phyloP scores from a whole-genome alignment of 2,113 vertebrate genomes.

The Dryoscopus gambensis region DNA sequence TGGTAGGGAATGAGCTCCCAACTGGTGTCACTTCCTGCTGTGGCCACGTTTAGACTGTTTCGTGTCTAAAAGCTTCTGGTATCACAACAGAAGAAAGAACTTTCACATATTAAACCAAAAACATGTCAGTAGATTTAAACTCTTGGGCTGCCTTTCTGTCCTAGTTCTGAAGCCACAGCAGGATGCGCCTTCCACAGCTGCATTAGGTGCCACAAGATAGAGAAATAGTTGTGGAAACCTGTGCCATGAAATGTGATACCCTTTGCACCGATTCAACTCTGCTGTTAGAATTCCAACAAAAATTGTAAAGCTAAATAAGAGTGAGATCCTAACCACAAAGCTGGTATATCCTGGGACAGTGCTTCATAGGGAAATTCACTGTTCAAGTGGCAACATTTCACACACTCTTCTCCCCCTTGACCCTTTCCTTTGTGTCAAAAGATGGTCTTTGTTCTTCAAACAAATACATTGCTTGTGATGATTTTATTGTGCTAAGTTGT shows the following conservation, averaged over 20 bases:
- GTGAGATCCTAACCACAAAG: neutral
- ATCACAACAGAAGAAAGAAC: neutral
- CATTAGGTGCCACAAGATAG: neutral
- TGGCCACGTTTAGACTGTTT: neutral
- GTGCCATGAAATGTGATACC: neutral
- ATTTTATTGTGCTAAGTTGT: neutral
- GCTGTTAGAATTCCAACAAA: neutral
- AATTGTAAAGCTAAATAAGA: neutral
- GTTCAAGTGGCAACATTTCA: neutral
- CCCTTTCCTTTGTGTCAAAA: neutral
- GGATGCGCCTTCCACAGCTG: neutral
- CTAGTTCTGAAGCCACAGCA: neutral
- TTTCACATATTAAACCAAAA: neutral
- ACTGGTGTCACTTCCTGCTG: fast-evolving
- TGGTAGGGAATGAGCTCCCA: neutral
- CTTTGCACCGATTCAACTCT: neutral
- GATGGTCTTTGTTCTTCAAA: neutral
- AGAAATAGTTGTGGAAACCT: neutral
- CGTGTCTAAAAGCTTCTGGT: neutral
- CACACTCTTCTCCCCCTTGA: neutral
- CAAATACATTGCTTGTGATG: neutral
- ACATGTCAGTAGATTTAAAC: neutral
- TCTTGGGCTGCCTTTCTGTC: neutral
- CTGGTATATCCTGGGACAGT: neutral
- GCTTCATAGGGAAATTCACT: neutral